Base-by-base conservation (phyloP, 2,113 vertebrate species). In the Oreamnos americanus region DNA sequence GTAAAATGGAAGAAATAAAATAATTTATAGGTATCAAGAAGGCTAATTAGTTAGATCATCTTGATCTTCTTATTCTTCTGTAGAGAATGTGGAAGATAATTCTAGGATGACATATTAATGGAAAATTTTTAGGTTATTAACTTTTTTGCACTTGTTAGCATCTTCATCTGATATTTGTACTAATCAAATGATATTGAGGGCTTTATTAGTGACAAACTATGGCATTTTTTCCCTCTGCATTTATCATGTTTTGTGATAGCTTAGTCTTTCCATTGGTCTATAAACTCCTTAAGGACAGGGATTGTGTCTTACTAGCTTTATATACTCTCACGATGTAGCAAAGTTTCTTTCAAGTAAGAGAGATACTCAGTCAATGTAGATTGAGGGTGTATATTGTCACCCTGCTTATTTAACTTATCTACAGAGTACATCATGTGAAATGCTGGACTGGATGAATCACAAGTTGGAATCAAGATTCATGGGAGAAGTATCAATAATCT, bases 41-140 rank as follows among this genome's bases (percentile, higher is more conserved):
- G n/a, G 14, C 47, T 84, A 47, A 43, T 55, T 85, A 76, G 43
- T 82, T 88, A 60, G 33, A 90, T 86, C 64, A 15, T 74, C 45
- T 79, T 86, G 76, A 17, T 67, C 36, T 83, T 79, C 13, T 83
- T 90, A 93, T 30, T 89, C 19, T 28, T 90, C 14, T 62, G 4
- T 92, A 60, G 58, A 96, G 58, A 97, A 76, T 67, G 26, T 96
- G 76, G 49, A 89, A 94, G 67, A 57, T 51, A 96, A n/a, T 76
- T 96, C 36, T 86, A 93, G 43, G 67, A 55, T 74, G 62, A 49
- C 16, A 76, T 43, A 28, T 45, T 79, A 79, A 30, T 51, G 62
- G 88, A 90, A 92, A 81, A 45, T 58, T 36, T 93, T 96, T 79
- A 95, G 26, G 6, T 51, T 85, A 39, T 23, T 95, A 57, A 81